Evolutionary conservation across 2,888 invertebrate genomes (phyloP).

Genomic region (Nomada fucata): DNA sequence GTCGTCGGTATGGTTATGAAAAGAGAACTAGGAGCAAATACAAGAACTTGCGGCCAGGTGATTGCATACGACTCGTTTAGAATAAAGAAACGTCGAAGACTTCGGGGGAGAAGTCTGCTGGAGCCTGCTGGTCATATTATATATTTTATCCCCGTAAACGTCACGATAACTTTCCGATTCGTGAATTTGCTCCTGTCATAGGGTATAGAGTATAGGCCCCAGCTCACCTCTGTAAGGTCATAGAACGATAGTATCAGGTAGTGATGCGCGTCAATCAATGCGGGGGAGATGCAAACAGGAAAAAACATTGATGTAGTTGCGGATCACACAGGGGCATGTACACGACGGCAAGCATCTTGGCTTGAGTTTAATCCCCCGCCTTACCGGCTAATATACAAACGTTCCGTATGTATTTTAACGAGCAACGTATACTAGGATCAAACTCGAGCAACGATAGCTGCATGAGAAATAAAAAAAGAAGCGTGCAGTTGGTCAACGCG

Average conservation of each 20-base stretch:
- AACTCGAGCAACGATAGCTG: constrained; percentile 69
- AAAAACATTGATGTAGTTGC: constrained; percentile 82
- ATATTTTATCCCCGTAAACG: not conserved
- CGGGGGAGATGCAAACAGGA: constrained; percentile 82
- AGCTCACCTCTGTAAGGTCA: constrained; percentile 83
- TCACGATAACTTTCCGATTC: constrained; percentile 42
- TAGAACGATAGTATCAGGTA: constrained; percentile 83
- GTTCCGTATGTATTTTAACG: constrained; percentile 40
- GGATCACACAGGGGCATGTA: constrained; percentile 69
- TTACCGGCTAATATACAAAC: constrained; percentile 38
- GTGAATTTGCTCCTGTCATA: constrained; percentile 77
- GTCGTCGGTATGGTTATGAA: constrained; percentile 30
- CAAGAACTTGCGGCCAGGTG: constrained; percentile 46
- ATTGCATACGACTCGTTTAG: not conserved
- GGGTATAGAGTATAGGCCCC: constrained; percentile 79
- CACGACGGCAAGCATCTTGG: constrained; percentile 58
- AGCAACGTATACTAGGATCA: constrained; percentile 52
- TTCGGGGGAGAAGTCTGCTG: constrained; percentile 11
- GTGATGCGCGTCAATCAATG: constrained; percentile 83
- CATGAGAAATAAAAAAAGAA: constrained; percentile 5
- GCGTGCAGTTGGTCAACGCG: not conserved
- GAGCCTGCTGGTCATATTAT: constrained; percentile 7
- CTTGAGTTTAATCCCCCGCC: constrained; percentile 67
- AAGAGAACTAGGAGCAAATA: constrained; percentile 63
- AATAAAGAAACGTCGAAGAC: not conserved